Conservation (phyloP, 2,797 vertebrate genomes). For the Pangasius macronema region DNA sequence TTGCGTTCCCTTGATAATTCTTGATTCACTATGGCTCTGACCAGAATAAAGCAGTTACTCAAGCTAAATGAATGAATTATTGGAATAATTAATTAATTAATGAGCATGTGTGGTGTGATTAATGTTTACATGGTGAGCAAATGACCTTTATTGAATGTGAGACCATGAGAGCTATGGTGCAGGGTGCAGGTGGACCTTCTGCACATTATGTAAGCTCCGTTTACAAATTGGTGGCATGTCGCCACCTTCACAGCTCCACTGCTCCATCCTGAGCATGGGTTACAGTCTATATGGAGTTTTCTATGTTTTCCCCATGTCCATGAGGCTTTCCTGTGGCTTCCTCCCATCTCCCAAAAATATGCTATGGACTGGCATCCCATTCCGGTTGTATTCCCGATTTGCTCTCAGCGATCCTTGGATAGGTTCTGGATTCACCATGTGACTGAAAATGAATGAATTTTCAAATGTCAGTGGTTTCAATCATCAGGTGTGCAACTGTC, state of each 20-base stretch:
- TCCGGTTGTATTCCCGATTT: neutral
- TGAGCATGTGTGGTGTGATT: no score
- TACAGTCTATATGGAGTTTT: neutral
- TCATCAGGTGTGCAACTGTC: neutral
- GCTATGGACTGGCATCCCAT: neutral
- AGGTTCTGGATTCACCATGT: neutral
- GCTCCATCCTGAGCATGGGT: neutral
- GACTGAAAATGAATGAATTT: neutral
- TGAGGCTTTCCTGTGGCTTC: neutral
- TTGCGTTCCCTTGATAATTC: neutral
- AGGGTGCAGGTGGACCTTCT: neutral
- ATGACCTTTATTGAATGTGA: neutral
- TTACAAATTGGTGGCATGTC: neutral
- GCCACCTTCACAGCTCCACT: neutral
- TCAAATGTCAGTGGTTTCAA: neutral
- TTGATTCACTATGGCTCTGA: neutral
- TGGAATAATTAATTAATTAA: neutral
- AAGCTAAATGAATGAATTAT: neutral
- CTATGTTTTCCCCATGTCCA: neutral
- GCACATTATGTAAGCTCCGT: neutral
- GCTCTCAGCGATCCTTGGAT: no score
- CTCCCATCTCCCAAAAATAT: neutral
- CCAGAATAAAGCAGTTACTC: neutral
- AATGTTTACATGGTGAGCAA: neutral
- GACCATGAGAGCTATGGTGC: neutral